phyloP scores from a whole-genome alignment of 2,113 vertebrate species.

The Leucosticte australis region DNA sequence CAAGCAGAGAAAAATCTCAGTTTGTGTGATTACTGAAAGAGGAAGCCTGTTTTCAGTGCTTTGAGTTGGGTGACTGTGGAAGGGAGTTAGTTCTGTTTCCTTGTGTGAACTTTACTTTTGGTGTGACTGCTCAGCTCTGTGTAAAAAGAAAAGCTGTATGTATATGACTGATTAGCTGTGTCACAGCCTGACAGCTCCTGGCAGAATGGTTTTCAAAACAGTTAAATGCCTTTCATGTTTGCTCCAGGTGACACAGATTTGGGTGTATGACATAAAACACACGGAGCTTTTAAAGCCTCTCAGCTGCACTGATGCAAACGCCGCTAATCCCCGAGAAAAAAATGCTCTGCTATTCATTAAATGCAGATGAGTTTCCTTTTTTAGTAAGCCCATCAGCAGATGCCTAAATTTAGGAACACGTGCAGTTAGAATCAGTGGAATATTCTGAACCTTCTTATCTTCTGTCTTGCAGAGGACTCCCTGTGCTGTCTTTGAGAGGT shows the following conservation, averaged over 20 bases:
- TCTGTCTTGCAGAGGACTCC: neutral
- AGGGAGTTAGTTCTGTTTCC: neutral
- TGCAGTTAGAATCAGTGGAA: neutral
- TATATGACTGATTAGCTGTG: neutral
- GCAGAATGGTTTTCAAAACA: neutral
- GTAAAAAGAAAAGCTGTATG: neutral
- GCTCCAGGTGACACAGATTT: neutral
- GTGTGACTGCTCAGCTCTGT: neutral
- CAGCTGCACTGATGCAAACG: neutral
- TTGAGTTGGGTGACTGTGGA: neutral
- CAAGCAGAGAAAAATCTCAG: neutral
- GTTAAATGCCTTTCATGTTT: neutral
- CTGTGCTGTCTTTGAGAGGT: neutral
- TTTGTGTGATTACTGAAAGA: neutral
- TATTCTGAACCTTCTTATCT: neutral
- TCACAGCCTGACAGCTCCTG: neutral
- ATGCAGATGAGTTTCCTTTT: conserved; percentile 27
- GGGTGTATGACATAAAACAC: neutral
- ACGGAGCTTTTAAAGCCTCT: neutral
- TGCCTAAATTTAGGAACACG: conserved; percentile 33
- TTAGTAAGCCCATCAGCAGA: conserved; percentile 6
- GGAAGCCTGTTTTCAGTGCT: neutral
- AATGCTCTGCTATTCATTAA: conserved; percentile 9
- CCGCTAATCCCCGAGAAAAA: neutral
- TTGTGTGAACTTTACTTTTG: neutral